Base-by-base conservation (phyloP, 2,113 vertebrate species). In the Petroica traversi region DNA sequence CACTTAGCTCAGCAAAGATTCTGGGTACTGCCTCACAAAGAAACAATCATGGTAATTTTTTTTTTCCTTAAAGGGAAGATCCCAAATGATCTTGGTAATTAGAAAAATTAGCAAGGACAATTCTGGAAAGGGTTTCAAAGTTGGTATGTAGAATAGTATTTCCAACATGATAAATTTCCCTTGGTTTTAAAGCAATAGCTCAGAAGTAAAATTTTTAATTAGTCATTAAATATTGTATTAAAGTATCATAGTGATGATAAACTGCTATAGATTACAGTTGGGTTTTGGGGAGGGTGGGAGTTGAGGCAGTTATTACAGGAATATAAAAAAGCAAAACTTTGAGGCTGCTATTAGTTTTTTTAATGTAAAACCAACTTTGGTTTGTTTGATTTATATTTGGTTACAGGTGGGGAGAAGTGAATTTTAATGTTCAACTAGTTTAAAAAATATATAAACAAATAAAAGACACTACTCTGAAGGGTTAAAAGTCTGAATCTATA, bases 61-160 rank as follows among this genome's bases (percentile, higher is more conserved):
- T 66, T 62, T 75, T 19, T 18, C 51, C 57, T 81, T 68, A 64
- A 92, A 94, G 72, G 25, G 87, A 89, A 92, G 82, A 83, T 96
- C 94, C 95, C 95, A 57, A 73, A 85, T 89, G 95, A 94, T 95
- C 90, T 95, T 86, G 90, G 40, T 97, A 96, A 97, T 94, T 93
- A 96, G 93, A 94, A 95, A 96, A 95, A 94, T 94, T 92, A 97
- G 88, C 64, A 80, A 88, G 93, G 91, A 95, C 86, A 74, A 19
- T 94, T 94, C 77, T 95, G 66, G 76, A 88, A 95, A 96, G 95
- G 62, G 54, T 92, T 88, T 79, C 90, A 92, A 95, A 95, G 88
- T 59, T 52, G 28, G 19, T 46, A 20, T 24, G 43, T 91, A 81
- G 75, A 93, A 66, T 71, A 90, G 38, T 49, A 78, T 93, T 93